Evolutionary conservation across 2,113 vertebrate species (phyloP).

Genomic region (Cryptoleucopteryx plumbea): DNA sequence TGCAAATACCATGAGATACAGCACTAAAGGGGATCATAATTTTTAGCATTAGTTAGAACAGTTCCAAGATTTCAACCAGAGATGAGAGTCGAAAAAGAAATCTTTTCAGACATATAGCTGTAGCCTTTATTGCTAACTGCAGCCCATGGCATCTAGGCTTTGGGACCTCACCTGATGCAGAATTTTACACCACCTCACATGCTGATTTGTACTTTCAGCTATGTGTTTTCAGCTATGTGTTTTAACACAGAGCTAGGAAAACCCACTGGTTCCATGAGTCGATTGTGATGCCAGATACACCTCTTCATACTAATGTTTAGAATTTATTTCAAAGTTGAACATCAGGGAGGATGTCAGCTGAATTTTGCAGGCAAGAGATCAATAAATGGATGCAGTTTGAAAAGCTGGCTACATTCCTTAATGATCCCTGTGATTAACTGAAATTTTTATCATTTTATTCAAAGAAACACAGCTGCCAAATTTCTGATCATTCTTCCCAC

Average conservation of each 20-base stretch:
- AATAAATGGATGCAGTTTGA: background rate
- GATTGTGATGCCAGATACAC: background rate
- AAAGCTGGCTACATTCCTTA: background rate
- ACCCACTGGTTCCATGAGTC: background rate
- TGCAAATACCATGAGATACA: background rate
- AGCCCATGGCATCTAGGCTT: background rate
- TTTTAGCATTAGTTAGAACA: background rate
- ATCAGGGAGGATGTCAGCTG: background rate
- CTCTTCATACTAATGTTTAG: background rate
- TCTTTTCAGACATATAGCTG: background rate
- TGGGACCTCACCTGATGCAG: background rate
- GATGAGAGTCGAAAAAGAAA: background rate
- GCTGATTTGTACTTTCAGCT: background rate
- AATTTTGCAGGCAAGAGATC: background rate
- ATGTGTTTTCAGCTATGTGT: background rate
- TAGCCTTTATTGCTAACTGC: background rate
- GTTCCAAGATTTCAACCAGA: background rate
- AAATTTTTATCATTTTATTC: background rate
- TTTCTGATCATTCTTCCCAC: background rate
- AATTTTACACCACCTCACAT: background rate
- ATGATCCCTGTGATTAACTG: background rate
- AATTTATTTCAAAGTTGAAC: background rate
- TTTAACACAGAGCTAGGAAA: background rate
- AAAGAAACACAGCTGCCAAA: background rate
- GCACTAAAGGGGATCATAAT: background rate